A percentile compares a stretch with the other conserved stretches of the same genome.
These are phyloP conservation scores for Deilephila elpenor DNA, from an alignment of 2,888 invertebrate species.

Conservation along the genomic window DNA sequence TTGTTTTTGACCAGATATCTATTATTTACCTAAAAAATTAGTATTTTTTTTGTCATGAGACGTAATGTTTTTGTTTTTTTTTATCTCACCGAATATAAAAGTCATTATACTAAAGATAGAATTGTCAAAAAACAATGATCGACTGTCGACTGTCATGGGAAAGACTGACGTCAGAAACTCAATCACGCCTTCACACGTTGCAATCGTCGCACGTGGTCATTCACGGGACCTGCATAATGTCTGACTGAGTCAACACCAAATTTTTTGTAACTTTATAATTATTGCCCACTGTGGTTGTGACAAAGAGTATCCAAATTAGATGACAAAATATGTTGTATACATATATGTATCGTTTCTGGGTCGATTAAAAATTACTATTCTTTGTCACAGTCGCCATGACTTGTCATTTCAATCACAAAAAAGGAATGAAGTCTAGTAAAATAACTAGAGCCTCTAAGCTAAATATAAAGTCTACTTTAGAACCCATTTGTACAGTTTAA, in stretches of 20 bases:
- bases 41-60: no score
- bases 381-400: neutral
- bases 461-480: neutral
- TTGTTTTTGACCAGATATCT: no score
- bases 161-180: neutral
- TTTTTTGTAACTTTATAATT: slow-evolving; percentile 49
- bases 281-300: neutral
- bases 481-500: slow-evolving; percentile 37
- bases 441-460: no score
- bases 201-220: slow-evolving; percentile 1
- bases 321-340: neutral
- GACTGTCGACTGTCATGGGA: neutral
- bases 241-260: slow-evolving; percentile 79
- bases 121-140: neutral
- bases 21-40: no score
- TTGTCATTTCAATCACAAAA: slow-evolving; percentile 7
- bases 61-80: no score
- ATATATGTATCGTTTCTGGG: neutral
- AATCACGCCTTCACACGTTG: neutral
- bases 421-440: neutral
- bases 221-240: slow-evolving; percentile 73
- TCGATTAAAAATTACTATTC: no score
- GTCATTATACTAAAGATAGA: no score
- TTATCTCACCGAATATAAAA: neutral
- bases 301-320: neutral